phyloP scores from a whole-genome alignment of 2,797 vertebrate genomes.

The Diglossa cyanea region DNA sequence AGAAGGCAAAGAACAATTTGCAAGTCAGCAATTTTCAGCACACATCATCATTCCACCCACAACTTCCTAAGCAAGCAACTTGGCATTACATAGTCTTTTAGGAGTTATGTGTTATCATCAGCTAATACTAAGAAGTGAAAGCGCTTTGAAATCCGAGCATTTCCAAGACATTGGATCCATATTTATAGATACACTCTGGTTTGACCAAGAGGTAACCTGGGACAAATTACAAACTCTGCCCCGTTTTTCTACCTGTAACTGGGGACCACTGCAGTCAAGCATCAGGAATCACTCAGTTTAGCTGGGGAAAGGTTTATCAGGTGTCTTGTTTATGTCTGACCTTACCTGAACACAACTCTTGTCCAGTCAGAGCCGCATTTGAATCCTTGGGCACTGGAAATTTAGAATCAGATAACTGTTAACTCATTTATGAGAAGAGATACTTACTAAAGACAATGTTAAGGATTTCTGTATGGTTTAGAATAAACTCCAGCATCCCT shows the following conservation, averaged over 20 bases:
- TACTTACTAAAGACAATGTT: background rate
- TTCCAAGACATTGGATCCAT: background rate
- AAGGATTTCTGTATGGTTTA: background rate
- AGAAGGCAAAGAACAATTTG: background rate
- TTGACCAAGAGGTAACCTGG: background rate
- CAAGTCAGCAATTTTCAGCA: background rate
- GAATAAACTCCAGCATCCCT: background rate
- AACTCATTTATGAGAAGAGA: background rate
- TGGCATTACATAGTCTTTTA: background rate
- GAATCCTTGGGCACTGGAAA: slow-evolving; percentile 88
- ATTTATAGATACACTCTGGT: background rate
- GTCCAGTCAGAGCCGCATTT: slow-evolving; percentile 98
- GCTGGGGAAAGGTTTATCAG: background rate
- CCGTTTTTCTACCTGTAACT: background rate
- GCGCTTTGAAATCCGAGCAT: background rate
- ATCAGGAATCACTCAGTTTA: background rate
- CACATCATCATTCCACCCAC: background rate
- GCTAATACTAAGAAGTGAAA: background rate
- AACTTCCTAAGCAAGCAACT: background rate
- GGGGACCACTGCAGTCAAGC: background rate
- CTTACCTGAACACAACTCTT: slow-evolving; percentile 92
- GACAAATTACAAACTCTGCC: background rate
- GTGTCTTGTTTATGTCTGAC: background rate
- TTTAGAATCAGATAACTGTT: background rate
- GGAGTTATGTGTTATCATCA: background rate